Evolutionary conservation across 2,113 vertebrate species (phyloP).

Genomic region (Daubentonia madagascariensis): DNA sequence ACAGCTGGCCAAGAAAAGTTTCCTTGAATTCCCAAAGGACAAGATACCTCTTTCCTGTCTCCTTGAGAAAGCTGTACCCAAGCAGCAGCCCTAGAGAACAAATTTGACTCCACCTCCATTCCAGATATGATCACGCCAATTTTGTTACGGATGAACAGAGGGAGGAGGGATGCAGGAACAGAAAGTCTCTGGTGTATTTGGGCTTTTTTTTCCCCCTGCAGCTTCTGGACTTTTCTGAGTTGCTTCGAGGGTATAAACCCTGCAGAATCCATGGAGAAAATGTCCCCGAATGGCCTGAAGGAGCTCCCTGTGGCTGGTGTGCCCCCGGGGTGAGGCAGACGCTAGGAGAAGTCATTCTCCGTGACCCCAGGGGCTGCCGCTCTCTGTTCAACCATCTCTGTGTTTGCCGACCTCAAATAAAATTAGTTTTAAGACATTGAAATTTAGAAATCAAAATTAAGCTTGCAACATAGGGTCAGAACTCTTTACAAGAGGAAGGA

Average conservation of each 20-base stretch:
- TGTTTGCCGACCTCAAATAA: accelerated
- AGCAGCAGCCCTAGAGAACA: background rate
- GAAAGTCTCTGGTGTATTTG: accelerated
- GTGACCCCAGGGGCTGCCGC: accelerated
- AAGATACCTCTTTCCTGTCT: background rate
- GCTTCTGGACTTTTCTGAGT: background rate
- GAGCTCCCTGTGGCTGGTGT: accelerated
- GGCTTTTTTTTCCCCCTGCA: too few species aligned
- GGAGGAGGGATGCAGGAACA: background rate
- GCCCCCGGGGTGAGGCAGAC: background rate
- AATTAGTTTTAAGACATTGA: background rate
- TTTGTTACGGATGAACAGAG: background rate
- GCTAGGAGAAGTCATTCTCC: accelerated
- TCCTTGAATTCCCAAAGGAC: background rate
- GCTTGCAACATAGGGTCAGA: background rate
- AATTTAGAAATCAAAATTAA: background rate
- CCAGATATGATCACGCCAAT: background rate
- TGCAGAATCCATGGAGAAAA: background rate
- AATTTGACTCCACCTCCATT: background rate
- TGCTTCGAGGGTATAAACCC: background rate
- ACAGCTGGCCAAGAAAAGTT: background rate
- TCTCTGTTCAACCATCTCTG: background rate
- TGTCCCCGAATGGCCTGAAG: accelerated
- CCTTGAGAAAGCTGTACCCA: background rate
- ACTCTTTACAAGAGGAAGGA: background rate